Evolutionary conservation across 2,888 invertebrate species (phyloP).

Genomic region (Dasypolia templi): DNA sequence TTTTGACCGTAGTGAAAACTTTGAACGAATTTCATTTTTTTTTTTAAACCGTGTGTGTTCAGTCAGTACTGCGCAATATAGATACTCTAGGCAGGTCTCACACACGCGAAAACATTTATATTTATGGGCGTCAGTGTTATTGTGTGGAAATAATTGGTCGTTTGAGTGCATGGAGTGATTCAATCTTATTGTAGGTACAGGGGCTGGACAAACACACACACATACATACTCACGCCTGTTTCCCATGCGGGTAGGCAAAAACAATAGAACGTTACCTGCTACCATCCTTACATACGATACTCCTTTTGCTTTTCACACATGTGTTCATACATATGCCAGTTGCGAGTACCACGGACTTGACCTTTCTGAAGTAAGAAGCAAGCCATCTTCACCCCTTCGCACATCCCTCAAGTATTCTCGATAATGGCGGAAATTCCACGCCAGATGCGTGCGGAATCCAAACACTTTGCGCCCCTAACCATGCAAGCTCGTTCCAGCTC

Average conservation of each 20-base stretch:
- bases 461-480: conserved; percentile 62
- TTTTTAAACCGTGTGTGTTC: not conserved
- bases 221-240: not conserved
- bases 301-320: not conserved
- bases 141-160: not conserved
- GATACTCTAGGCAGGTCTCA: not conserved
- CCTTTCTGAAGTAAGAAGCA: not conserved
- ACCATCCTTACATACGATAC: not conserved
- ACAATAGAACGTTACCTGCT: not conserved
- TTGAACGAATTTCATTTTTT: too few relatives aligned
- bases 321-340: not conserved
- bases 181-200: not conserved
- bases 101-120: not conserved
- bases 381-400: conserved; percentile 39
- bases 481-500: conserved; percentile 31
- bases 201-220: not conserved
- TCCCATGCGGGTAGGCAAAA: not conserved
- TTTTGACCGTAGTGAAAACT: too few relatives aligned
- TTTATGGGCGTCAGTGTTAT: not conserved
- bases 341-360: not conserved
- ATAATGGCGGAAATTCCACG: conserved; percentile 62
- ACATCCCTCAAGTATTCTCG: conserved; percentile 53
- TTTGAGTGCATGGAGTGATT: not conserved
- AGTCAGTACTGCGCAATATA: not conserved
- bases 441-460: conserved; percentile 62